Conservation (phyloP, 1,140 invertebrate genomes). For the Dinoponera quadriceps region DNA sequence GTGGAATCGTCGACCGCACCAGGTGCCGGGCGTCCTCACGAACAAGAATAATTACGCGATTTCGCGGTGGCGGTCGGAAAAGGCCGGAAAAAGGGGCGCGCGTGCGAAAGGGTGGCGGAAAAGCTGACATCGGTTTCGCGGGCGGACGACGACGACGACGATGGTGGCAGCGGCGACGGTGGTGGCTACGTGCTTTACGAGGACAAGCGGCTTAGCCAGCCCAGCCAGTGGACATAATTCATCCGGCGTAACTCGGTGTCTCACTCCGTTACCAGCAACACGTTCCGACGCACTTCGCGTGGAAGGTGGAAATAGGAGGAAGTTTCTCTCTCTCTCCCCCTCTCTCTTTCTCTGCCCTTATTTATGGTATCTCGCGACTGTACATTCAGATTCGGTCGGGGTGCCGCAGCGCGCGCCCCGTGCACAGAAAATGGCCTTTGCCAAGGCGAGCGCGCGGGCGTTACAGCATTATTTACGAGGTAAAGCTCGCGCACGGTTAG, state of each 20-base stretch:
- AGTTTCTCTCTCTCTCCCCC: constrained; percentile 24
- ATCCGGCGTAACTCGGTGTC: constrained; percentile 73
- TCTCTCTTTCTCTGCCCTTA: constrained; percentile 70
- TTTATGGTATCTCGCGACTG: constrained; percentile 82
- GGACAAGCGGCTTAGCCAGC: constrained; percentile 76
- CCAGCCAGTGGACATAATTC: constrained; percentile 80
- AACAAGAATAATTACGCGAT: constrained; percentile 62
- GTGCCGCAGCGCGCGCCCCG: neutral
- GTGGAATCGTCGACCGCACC: constrained; percentile 27
- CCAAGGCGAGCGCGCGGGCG: constrained; percentile 23
- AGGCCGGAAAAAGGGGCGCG: neutral
- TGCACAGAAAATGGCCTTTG: constrained; percentile 40
- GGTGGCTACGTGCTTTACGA: constrained; percentile 62
- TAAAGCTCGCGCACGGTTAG: constrained; percentile 47
- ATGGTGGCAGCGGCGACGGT: constrained; percentile 4
- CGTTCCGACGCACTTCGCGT: constrained; percentile 52
- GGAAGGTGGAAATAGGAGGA: constrained; percentile 61
- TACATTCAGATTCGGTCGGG: constrained; percentile 60
- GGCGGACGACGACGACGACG: neutral
- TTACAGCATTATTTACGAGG: constrained; percentile 70
- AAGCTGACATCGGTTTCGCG: constrained; percentile 64
- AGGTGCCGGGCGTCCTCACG: neutral
- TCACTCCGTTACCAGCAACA: constrained; percentile 49
- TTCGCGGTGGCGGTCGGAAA: constrained; percentile 30
- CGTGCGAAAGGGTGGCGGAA: constrained; percentile 25